Percentiles rank a stretch among this genome's conserved stretches.
Conservation (phyloP, 2,113 vertebrate genomes). For the Laticauda laticaudata region DNA sequence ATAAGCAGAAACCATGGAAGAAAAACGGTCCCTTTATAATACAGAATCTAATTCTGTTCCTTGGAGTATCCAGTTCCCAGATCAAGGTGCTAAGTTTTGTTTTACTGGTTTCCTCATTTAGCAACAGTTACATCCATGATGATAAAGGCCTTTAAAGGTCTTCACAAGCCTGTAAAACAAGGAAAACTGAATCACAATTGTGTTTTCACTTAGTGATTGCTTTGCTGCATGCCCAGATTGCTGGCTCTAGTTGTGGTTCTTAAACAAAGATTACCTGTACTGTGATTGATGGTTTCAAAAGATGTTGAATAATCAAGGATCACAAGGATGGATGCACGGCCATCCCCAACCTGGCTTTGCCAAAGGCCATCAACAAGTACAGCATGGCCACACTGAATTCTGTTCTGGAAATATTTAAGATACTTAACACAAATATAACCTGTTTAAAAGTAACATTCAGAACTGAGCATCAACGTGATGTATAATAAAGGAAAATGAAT, state of each 20-base stretch:
- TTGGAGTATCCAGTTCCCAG: background rate
- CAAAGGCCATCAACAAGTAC: background rate
- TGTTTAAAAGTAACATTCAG: background rate
- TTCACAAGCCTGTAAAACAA: background rate
- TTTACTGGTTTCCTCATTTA: background rate
- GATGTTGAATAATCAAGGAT: background rate
- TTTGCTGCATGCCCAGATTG: background rate
- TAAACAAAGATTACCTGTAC: background rate
- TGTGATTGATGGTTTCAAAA: background rate
- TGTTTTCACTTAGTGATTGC: background rate
- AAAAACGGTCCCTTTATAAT: background rate
- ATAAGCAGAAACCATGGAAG: background rate
- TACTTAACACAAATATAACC: background rate
- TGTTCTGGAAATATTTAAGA: background rate
- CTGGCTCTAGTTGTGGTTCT: background rate
- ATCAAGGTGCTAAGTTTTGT: background rate
- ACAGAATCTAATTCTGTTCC: background rate
- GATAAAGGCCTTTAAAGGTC: background rate
- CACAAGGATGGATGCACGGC: background rate
- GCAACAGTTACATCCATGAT: background rate
- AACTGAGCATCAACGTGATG: background rate
- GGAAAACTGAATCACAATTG: background rate
- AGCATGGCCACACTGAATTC: background rate
- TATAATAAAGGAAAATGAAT: no score
- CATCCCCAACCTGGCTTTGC: background rate